These are phyloP conservation scores for Coendou prehensilis DNA, from an alignment of 2,797 vertebrate genomes.

Conservation along the genomic window DNA sequence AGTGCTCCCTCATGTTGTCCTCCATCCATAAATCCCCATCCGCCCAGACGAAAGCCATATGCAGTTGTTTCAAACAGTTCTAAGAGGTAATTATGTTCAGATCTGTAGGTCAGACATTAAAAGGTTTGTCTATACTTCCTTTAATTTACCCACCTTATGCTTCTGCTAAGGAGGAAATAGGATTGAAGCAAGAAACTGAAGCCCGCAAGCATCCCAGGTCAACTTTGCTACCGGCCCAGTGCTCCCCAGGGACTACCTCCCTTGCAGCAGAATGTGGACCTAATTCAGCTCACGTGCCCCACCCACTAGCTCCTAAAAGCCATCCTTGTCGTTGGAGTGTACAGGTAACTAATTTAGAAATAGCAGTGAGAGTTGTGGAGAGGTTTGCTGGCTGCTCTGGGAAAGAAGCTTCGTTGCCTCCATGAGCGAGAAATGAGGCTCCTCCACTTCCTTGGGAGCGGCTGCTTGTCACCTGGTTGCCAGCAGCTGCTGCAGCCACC, in stretches of 20 bases:
- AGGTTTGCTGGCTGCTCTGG: not conserved
- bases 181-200: not conserved
- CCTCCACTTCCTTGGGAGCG: not conserved
- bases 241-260: not conserved
- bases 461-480: not conserved
- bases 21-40: not conserved
- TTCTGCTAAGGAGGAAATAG: not conserved
- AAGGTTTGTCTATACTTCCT: not conserved
- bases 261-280: not conserved
- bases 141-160: not conserved
- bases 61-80: not conserved
- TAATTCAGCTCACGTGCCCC: not conserved
- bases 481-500: fast-evolving
- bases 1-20: not conserved
- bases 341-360: not conserved
- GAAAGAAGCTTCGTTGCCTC: not conserved
- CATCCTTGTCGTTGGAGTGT: not conserved
- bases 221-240: not conserved
- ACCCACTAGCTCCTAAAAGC: not conserved
- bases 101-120: not conserved
- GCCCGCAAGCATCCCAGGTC: fast-evolving
- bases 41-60: not conserved
- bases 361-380: not conserved
- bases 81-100: not conserved
- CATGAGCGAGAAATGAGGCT: not conserved